Conservation (phyloP, 1,140 invertebrate species). For the Aphidius gifuensis region DNA sequence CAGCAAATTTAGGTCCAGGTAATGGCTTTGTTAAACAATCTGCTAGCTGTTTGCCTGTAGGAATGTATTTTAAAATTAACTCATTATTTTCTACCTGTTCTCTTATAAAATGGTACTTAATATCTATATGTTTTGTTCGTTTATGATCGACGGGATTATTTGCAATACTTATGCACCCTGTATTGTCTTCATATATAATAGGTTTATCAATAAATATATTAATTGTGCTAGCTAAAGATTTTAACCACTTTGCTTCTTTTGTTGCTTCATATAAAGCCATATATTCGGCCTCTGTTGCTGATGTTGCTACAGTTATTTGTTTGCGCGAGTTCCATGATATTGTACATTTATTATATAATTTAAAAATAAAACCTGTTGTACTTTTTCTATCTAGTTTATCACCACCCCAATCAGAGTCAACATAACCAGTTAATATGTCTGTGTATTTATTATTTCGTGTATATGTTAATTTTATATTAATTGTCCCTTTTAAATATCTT, state of each 20-base stretch:
- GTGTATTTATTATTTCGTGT: neutral
- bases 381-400: neutral
- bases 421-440: constrained; percentile 20
- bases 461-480: constrained; percentile 36
- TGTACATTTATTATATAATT: neutral
- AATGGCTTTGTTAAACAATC: constrained; percentile 1
- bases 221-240: constrained; percentile 3
- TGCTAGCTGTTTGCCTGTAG: neutral
- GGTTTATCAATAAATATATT: neutral
- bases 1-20: constrained; percentile 28
- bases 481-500: constrained; percentile 37
- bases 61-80: neutral
- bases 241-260: neutral
- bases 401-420: constrained; percentile 8
- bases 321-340: neutral
- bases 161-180: constrained; percentile 15
- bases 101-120: constrained; percentile 3
- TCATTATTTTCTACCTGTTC: neutral
- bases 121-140: constrained; percentile 1
- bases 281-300: neutral
- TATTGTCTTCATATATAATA: constrained; percentile 14
- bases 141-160: constrained; percentile 3
- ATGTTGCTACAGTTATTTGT: neutral
- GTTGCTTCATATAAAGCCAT: neutral
- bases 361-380: neutral